Evolutionary conservation across 2,113 vertebrate species (phyloP).

Genomic region (Rhinichthys klamathensis): DNA sequence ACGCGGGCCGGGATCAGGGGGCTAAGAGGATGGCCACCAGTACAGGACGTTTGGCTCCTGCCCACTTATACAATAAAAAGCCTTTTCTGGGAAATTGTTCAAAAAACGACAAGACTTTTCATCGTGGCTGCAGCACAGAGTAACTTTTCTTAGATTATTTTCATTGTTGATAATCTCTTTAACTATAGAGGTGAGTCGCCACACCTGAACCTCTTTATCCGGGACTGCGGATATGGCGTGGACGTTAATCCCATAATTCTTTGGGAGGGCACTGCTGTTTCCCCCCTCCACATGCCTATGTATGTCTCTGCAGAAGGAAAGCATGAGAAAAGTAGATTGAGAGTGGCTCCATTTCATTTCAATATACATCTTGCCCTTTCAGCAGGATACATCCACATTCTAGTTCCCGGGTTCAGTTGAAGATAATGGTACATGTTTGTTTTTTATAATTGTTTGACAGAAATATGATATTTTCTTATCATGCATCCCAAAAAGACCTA

Average conservation of each 20-base stretch:
- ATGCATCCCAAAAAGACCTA: too few species aligned
- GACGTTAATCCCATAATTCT: constrained; percentile 74
- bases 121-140: constrained; percentile 63
- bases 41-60: constrained; percentile 56
- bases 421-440: neutral
- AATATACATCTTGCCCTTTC: constrained; percentile 55
- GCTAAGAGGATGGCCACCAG: constrained; percentile 72
- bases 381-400: neutral
- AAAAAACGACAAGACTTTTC: constrained; percentile 68
- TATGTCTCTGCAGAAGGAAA: constrained; percentile 44
- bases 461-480: too few species aligned
- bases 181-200: constrained; percentile 71
- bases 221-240: constrained; percentile 63
- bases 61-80: constrained; percentile 83
- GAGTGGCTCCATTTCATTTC: constrained; percentile 67
- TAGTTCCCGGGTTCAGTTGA: neutral
- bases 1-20: constrained; percentile 75
- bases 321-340: constrained; percentile 61
- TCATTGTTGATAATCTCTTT: constrained; percentile 84
- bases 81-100: constrained; percentile 81
- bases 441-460: too few species aligned
- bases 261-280: constrained; percentile 51
- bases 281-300: constrained; percentile 31
- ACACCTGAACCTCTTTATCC: constrained; percentile 69
- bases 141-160: constrained; percentile 82